Base-by-base conservation (phyloP, 2,888 invertebrate species). In the Drosophila acutilabella region DNA sequence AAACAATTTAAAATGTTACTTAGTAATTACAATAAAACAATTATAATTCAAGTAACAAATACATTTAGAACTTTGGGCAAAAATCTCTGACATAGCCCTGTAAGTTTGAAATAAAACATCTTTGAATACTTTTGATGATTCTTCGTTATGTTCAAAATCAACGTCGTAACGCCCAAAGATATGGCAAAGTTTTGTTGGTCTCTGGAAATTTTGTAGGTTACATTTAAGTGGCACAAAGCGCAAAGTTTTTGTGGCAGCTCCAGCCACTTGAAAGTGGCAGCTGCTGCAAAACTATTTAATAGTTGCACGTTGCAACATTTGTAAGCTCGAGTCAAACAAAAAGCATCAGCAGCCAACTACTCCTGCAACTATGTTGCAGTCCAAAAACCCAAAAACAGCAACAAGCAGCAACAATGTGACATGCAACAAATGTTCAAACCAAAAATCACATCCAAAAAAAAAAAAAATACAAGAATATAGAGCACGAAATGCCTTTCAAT, bases 361-460 rank as follows among this genome's bases (percentile, higher is more conserved):
- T 62, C 26, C 45, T 56, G 51, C 64, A 81, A 87, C 82, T 74
- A 79, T 87, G 82, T 81, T 81, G 69, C 67, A 62, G 60, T 45
- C 66, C 33, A 33, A 33, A 33, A 69, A 56, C 67, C 48, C 66
- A 11, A 36, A 33, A 69, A 59, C 67, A 40, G 71, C 80, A 86
- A 83, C 56, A 52, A 33, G 65, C 83, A 85, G 78, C 88, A 84
- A 88, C 88, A 84, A 85, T 88, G 88, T 84, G 86, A 78, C 83
- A 85, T 80, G 85, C 83, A 79, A 85, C 86, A 85, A 79, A 85
- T 76, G 74, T 47, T 71, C 65, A 69, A 47, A 65, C 40, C 58
- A 13, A 75, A 62, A 77, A 72, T 74, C 74, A 78, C 64, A 64
- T 48, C 23, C 36, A 20, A 62, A 54, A 47, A 61, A 38, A 61